Conservation (phyloP, 2,797 vertebrate species). For the Phoeniculus purpureus region DNA sequence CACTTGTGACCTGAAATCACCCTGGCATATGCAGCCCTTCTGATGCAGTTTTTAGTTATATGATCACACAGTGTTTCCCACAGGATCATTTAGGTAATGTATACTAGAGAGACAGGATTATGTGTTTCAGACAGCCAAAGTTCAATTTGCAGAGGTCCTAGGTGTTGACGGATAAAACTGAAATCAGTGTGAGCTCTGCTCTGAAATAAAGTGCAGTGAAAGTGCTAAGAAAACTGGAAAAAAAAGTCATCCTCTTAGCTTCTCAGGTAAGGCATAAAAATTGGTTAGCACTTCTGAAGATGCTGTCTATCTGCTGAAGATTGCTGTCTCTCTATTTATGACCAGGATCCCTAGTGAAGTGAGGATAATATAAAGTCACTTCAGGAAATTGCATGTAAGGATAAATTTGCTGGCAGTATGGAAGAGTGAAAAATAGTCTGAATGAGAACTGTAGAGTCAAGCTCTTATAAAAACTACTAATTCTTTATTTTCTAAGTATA, state of each 20-base stretch:
- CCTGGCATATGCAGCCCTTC: background rate
- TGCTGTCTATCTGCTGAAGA: background rate
- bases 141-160: background rate
- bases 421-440: background rate
- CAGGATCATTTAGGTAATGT: background rate
- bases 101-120: background rate
- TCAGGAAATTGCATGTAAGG: background rate
- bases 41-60: background rate
- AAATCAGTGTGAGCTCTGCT: background rate
- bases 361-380: rapidly evolving
- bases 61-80: background rate
- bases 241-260: background rate
- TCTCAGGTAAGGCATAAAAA: background rate
- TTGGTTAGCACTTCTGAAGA: background rate
- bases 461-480: background rate
- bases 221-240: background rate
- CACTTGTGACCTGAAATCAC: background rate
- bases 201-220: background rate
- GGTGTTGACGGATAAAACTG: background rate
- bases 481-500: background rate
- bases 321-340: background rate
- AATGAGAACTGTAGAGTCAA: background rate
- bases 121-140: background rate
- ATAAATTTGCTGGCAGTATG: background rate
- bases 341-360: background rate